Evolutionary conservation across 2,113 vertebrate genomes (phyloP).

Genomic region (Litocranius walleri): DNA sequence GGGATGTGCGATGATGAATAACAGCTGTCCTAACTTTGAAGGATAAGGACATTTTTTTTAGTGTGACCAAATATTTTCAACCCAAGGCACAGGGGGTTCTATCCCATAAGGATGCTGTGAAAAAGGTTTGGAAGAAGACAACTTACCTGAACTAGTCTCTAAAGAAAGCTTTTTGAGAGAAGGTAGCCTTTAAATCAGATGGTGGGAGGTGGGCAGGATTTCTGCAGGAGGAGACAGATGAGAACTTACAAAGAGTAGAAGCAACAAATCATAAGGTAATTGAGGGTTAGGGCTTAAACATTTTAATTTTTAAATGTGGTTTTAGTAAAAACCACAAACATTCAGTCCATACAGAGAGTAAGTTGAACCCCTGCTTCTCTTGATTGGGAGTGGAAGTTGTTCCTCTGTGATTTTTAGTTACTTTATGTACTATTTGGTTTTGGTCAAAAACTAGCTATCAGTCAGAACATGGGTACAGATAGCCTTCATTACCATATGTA

Average conservation of each 20-base stretch:
- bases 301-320: background rate
- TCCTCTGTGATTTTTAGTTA: background rate
- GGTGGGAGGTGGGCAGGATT: background rate
- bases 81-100: background rate
- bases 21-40: background rate
- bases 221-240: background rate
- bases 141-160: background rate
- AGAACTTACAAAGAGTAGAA: background rate
- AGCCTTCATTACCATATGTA: background rate
- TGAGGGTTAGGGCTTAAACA: background rate
- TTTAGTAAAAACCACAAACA: background rate
- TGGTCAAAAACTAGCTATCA: background rate
- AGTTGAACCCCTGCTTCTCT: background rate
- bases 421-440: background rate
- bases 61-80: background rate
- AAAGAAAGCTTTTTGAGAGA: background rate
- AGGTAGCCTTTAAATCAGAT: background rate
- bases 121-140: background rate
- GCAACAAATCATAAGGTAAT: background rate
- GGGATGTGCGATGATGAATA: background rate
- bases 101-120: background rate
- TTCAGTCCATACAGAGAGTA: background rate
- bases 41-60: background rate
- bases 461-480: background rate
- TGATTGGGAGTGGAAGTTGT: background rate